phyloP scores from a whole-genome alignment of 2,113 vertebrate genomes.

The Mesoclemmys tuberculata region DNA sequence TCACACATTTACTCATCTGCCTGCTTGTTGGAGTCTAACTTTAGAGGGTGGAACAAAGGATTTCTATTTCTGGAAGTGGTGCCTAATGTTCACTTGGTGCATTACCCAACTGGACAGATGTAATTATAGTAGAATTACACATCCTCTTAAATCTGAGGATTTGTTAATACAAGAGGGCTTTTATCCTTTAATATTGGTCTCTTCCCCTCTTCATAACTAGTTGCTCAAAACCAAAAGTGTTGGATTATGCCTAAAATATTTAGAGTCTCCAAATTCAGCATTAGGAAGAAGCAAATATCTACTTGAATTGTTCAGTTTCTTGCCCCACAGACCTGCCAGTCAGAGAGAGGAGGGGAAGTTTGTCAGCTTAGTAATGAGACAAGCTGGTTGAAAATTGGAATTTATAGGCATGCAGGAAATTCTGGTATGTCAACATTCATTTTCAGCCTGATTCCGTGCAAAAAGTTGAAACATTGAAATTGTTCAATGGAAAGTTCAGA shows the following conservation, averaged over 20 bases:
- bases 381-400: background rate
- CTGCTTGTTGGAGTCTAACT: background rate
- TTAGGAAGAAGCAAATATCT: background rate
- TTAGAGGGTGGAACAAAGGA: background rate
- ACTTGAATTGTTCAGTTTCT: background rate
- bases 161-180: background rate
- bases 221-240: background rate
- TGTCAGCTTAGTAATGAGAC: background rate
- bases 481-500: background rate
- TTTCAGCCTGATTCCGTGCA: background rate
- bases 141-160: background rate
- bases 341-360: background rate
- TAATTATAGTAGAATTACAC: background rate
- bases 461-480: background rate
- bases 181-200: background rate
- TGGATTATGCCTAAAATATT: background rate
- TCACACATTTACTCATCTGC: background rate
- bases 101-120: background rate
- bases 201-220: background rate
- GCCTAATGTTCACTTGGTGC: background rate
- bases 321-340: background rate
- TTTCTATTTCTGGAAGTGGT: background rate
- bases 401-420: background rate
- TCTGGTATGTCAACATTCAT: background rate
- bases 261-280: background rate